Evolutionary conservation across 2,113 vertebrate genomes (phyloP).

Genomic region (Dipodomys ordii): DNA sequence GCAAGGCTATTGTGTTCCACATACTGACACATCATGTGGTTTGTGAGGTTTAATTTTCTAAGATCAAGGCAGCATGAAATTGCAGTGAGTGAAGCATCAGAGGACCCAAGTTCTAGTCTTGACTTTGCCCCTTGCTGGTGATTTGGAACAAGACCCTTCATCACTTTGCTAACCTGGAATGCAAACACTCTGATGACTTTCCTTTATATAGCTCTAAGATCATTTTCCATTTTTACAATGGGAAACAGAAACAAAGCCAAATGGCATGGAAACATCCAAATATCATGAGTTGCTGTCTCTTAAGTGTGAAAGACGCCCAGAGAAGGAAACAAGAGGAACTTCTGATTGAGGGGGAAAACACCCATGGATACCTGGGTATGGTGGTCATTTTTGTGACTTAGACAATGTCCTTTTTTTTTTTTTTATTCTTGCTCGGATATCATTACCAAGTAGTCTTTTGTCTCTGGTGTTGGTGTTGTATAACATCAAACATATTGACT

Average conservation of each 20-base stretch:
- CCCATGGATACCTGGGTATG: no score
- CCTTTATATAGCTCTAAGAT: no score
- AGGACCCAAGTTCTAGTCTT: no score
- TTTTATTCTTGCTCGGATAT: slow-evolving; percentile 13
- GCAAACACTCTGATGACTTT: no score
- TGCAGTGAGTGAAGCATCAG: background rate
- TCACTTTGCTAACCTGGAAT: no score
- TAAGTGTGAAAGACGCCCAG: background rate
- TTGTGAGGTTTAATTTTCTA: background rate
- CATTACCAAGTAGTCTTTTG: background rate
- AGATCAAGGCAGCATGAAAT: background rate
- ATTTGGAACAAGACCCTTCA: no score
- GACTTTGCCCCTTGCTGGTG: no score
- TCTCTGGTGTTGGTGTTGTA: background rate
- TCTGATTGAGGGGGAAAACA: background rate
- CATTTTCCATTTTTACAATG: background rate
- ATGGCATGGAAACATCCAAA: no score
- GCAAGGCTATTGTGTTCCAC: background rate
- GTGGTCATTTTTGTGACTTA: background rate
- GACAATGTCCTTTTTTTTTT: background rate
- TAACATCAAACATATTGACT: background rate
- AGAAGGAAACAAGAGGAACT: background rate
- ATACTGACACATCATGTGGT: background rate
- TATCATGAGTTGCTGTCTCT: no score
- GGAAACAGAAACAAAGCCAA: background rate